Conservation (phyloP, 2,888 invertebrate genomes). For the Yponomeuta sedellus region DNA sequence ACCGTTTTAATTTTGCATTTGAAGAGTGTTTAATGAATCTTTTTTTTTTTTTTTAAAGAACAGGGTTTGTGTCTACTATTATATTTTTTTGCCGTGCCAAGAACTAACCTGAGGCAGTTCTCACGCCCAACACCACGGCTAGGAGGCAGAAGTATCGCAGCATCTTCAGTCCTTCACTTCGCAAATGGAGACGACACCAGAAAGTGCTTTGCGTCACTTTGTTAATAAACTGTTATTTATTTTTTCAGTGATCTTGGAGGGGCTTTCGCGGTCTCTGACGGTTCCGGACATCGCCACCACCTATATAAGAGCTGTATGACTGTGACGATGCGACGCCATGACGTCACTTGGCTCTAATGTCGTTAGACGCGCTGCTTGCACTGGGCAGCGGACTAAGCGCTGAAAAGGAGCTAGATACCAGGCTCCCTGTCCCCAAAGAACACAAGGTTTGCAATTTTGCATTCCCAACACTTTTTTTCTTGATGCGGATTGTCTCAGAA, state of each 20-base stretch:
- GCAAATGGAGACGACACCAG: not conserved
- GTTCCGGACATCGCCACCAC: not conserved
- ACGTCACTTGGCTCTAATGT: not conserved
- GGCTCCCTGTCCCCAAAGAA: too few relatives aligned
- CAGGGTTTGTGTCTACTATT: too few relatives aligned
- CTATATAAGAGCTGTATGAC: not conserved
- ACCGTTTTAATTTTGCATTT: too few relatives aligned
- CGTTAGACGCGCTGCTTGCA: not conserved
- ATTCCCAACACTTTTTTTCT: too few relatives aligned
- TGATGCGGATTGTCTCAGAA: too few relatives aligned
- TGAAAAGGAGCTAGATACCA: not conserved
- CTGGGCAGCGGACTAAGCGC: not conserved
- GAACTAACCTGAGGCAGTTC: constrained; percentile 42
- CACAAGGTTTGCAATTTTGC: too few relatives aligned
- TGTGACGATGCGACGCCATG: not conserved
- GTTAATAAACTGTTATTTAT: too few relatives aligned
- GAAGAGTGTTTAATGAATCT: too few relatives aligned
- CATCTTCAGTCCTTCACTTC: constrained; percentile 25
- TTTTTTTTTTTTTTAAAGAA: too few relatives aligned
- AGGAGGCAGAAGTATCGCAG: constrained; percentile 41
- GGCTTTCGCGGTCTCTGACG: not conserved
- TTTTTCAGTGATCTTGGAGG: constrained; percentile 12
- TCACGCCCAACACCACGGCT: constrained; percentile 36
- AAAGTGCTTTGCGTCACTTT: too few relatives aligned
- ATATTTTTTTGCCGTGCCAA: not conserved